Base-by-base conservation (phyloP, 2,888 invertebrate species). In the Monopis laevigella region DNA sequence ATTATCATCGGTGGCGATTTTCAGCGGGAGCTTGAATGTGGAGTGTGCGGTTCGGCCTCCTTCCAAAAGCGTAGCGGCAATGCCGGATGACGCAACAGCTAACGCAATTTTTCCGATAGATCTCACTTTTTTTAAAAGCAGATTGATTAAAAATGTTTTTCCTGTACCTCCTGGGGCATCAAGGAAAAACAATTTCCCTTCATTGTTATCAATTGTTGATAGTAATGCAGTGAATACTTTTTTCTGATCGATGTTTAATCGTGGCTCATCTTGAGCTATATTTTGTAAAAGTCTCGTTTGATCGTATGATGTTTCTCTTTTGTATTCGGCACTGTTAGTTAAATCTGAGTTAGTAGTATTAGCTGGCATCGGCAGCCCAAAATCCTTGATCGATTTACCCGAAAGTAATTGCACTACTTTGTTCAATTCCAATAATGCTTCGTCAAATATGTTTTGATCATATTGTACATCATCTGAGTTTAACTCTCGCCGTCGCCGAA, bases 341-440 rank as follows among this genome's bases (percentile, higher is more conserved):
- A 49, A 49, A 52, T 52, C 47, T 49, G 48, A 46, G 45, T 49
- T 48, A 52, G 44, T 48, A 41, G 45, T 46, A 48, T 49, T 46
- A 49, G 49, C 44, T 48, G 52, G 51, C 47, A 49, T 45, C 45
- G 48, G 48, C 45, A 50, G 47, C 39, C 51, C 47, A 48, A 46
- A 51, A 49, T 49, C 47, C 39, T 48, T 48, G 45, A 51, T 46
- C 42, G 44, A 47, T 51, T 49, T 49, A 47, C 45, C 42, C 43
- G 45, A 46, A 40, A 51, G 45, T 47, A 45, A 45, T 46, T 46
- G 41, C 44, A 48, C 47, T 45, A 45, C 42, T 48, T 51, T 51
- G 34, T 49, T 51, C 19, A 38, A 19, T 38, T 51, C 39, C 34
- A 49, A 47, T 47, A 50, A 49, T 45, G 50, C 46, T 51, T 52